A percentile compares a stretch with the other conserved stretches of the same genome.
Conservation (phyloP, 2,888 invertebrate species). For the Drosophila acutilabella region DNA sequence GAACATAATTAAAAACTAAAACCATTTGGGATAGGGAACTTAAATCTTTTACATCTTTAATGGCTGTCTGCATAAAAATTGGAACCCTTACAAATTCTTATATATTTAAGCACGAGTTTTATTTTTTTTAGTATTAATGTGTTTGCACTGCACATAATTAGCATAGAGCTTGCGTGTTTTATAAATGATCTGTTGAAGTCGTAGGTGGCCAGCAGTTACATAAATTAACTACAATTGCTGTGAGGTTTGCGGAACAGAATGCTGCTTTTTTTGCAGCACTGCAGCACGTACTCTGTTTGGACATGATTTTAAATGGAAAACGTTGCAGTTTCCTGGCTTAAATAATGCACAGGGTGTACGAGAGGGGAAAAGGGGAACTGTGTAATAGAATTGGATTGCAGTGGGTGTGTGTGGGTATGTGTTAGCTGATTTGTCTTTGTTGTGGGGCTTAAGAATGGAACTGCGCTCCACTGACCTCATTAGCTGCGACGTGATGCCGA, state of each 20-base stretch:
- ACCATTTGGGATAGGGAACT: not conserved
- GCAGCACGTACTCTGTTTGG: conserved; percentile 45
- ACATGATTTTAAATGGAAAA: conserved; percentile 41
- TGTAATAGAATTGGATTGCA: conserved; percentile 18
- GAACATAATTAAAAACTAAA: conserved; percentile 7
- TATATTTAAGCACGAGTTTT: too few species aligned
- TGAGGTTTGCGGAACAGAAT: conserved; percentile 57
- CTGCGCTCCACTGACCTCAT: conserved; percentile 28
- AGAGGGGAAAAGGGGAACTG: not conserved
- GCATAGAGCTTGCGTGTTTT: conserved; percentile 10
- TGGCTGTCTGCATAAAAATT: not conserved
- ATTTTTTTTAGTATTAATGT: conserved; percentile 1
- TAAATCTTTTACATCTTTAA: not conserved
- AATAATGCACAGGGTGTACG: conserved; percentile 7
- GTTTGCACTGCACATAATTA: conserved; percentile 23
- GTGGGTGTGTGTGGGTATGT: conserved; percentile 15
- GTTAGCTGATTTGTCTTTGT: conserved; percentile 30
- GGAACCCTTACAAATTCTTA: too few species aligned
- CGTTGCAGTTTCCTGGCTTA: conserved; percentile 32
- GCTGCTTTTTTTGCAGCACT: conserved; percentile 53
- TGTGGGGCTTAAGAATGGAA: conserved; percentile 14
- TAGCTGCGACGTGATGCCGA: conserved; percentile 28
- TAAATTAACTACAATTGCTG: conserved; percentile 49
- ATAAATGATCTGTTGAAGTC: conserved; percentile 48
- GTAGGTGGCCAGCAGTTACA: conserved; percentile 41